Evolutionary conservation across 1,140 invertebrate species (phyloP).

Genomic region (Pararge aegeria): DNA sequence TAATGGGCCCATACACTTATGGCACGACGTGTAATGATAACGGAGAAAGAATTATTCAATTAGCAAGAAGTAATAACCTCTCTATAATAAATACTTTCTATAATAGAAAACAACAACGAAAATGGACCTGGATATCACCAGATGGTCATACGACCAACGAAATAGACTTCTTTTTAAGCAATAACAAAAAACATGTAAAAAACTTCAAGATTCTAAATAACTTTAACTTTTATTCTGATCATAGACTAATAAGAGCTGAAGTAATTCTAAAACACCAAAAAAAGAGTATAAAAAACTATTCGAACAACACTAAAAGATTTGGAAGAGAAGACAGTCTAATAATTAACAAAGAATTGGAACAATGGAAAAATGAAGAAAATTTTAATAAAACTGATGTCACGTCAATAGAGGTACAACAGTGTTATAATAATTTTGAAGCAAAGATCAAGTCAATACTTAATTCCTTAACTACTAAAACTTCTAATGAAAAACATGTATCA

Average conservation of each 20-base stretch:
- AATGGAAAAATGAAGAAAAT: too few species aligned
- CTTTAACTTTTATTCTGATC: background rate
- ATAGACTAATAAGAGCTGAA: background rate
- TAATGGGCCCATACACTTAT: background rate
- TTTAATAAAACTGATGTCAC: too few species aligned
- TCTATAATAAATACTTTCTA: slow-evolving; percentile 34
- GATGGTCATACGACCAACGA: slow-evolving; percentile 1
- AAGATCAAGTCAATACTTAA: too few species aligned
- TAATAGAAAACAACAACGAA: slow-evolving; percentile 35
- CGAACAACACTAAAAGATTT: background rate
- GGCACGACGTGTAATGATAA: background rate
- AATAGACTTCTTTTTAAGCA: background rate
- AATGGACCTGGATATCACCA: slow-evolving; percentile 47
- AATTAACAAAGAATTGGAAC: too few species aligned
- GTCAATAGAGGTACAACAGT: too few species aligned
- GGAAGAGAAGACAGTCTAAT: too few species aligned
- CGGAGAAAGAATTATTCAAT: background rate
- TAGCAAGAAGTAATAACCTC: background rate
- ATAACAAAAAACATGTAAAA: background rate
- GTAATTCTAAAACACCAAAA: background rate
- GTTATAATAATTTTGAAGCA: too few species aligned
- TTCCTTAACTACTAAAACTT: too few species aligned
- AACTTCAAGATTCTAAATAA: background rate
- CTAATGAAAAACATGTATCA: too few species aligned
- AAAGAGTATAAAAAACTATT: background rate